Percentiles rank a stretch among this genome's conserved stretches.
phyloP scores from a whole-genome alignment of 2,797 vertebrate species.

The Melanogrammus aeglefinus region DNA sequence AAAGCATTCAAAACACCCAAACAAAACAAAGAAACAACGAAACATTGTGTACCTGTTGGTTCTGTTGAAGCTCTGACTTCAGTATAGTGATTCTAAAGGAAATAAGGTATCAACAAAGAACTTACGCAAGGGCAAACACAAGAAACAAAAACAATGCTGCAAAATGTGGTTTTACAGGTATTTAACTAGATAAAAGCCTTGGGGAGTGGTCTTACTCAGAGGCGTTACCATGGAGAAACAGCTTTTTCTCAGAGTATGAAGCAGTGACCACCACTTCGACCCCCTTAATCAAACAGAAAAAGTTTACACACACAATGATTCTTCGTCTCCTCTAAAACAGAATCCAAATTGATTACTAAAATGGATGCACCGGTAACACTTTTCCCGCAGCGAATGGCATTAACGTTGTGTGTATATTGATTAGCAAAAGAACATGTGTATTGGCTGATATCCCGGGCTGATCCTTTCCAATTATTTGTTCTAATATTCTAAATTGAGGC shows the following conservation, averaged over 20 bases:
- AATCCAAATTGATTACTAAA: neutral
- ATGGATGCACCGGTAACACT: neutral
- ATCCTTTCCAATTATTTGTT: neutral
- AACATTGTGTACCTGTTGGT: slow-evolving; percentile 27
- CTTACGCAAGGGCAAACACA: slow-evolving; percentile 1
- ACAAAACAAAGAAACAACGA: neutral
- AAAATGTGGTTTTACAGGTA: neutral
- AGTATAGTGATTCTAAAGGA: slow-evolving; percentile 35
- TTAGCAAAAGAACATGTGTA: neutral
- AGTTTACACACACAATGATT: slow-evolving; percentile 9
- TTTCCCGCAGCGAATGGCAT: neutral
- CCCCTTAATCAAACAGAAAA: slow-evolving; percentile 56
- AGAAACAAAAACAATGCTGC: neutral
- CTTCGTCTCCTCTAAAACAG: neutral
- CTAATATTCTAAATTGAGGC: neutral
- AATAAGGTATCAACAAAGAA: neutral
- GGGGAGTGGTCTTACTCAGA: slow-evolving; percentile 61
- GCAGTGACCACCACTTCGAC: slow-evolving; percentile 61
- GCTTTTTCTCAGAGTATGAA: slow-evolving; percentile 77
- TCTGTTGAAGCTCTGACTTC: slow-evolving; percentile 6
- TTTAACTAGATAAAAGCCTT: neutral
- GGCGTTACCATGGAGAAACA: slow-evolving; percentile 60
- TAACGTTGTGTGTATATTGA: neutral
- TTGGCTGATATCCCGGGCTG: neutral
- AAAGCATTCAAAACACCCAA: neutral